These are phyloP conservation scores for Apistogramma diplotaenia DNA, from an alignment of 2,113 vertebrate species.

Conservation along the genomic window DNA sequence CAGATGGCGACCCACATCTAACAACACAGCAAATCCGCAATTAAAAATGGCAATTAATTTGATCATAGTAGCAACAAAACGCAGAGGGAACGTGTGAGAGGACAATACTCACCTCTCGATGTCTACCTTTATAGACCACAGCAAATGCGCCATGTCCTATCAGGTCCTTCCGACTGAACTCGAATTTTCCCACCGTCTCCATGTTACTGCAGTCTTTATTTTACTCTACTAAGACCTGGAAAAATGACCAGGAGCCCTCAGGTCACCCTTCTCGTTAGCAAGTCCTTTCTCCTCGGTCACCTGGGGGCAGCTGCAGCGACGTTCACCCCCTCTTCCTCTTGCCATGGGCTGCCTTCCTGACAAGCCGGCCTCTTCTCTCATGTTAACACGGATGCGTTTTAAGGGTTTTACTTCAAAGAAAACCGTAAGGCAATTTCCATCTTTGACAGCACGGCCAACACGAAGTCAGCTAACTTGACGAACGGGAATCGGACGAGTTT, in stretches of 20 bases:
- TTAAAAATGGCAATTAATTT: background rate
- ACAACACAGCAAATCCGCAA: background rate
- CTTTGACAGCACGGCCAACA: background rate
- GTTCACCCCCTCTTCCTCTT: constrained; percentile 67
- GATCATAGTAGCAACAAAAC: background rate
- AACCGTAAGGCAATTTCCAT: constrained; percentile 33
- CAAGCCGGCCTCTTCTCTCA: constrained; percentile 74
- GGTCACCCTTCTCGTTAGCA: constrained; percentile 34
- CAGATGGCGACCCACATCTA: background rate
- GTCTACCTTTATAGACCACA: constrained; percentile 94
- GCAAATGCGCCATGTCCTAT: constrained; percentile 97
- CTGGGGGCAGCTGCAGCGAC: constrained; percentile 65
- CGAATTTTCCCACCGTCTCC: constrained; percentile 95
- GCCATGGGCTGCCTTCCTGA: constrained; percentile 79
- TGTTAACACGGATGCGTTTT: constrained; percentile 59
- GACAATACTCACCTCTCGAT: constrained; percentile 84
- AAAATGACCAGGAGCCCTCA: constrained; percentile 29
- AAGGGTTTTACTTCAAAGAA: constrained; percentile 49
- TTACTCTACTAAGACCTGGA: constrained; percentile 21
- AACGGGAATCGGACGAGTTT: background rate
- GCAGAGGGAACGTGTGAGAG: background rate
- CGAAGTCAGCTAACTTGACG: constrained; percentile 20
- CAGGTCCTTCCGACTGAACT: constrained; percentile 95
- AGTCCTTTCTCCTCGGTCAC: constrained; percentile 58
- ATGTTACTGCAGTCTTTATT: constrained; percentile 50